phyloP scores from a whole-genome alignment of 2,113 vertebrate species.

The Setophaga kirtlandii region DNA sequence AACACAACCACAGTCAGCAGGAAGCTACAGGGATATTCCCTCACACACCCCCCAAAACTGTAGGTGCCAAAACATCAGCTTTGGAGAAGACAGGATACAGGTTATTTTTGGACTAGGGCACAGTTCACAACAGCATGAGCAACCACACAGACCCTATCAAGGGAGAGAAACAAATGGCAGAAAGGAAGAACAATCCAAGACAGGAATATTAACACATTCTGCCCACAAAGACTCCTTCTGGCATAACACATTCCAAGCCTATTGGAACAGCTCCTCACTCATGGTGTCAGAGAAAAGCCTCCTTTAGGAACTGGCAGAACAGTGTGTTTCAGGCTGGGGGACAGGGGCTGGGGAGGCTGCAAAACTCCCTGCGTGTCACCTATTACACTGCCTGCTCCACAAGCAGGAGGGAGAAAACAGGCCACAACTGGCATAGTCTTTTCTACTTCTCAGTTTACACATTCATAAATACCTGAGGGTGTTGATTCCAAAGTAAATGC shows the following conservation, averaged over 20 bases:
- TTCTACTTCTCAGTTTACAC: neutral
- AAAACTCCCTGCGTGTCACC: neutral
- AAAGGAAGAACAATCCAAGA: neutral
- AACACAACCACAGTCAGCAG: neutral
- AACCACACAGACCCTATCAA: neutral
- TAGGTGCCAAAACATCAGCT: neutral
- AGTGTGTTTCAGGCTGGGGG: neutral
- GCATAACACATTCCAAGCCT: neutral
- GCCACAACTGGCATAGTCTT: neutral
- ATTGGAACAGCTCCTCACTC: neutral
- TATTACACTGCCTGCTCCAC: neutral
- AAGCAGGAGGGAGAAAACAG: neutral
- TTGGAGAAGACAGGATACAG: neutral
- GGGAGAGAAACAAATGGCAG: neutral
- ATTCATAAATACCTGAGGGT: conserved; percentile 6
- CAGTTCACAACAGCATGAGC: neutral
- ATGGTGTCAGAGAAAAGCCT: neutral
- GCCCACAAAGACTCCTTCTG: neutral
- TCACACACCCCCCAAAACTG: neutral
- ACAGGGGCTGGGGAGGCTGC: neutral
- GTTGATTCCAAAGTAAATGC: conserved; percentile 7
- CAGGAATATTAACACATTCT: neutral
- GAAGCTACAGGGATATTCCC: neutral
- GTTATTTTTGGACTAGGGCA: neutral
- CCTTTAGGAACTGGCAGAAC: neutral